Conservation (phyloP, 1,140 invertebrate genomes). For the Catajapyx aquilonaris region DNA sequence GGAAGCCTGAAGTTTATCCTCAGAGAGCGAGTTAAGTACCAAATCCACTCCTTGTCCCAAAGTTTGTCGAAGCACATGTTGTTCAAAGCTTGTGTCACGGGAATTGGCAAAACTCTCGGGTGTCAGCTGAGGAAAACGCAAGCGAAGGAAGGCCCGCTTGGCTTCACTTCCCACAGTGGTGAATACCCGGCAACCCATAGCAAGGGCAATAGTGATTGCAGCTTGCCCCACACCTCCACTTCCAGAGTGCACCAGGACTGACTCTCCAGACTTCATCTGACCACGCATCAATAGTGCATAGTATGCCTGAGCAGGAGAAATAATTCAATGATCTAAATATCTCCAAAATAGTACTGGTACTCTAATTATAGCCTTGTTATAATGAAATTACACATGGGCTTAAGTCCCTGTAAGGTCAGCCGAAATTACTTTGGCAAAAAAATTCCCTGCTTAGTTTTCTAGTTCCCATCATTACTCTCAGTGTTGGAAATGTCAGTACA, state of each 20-base stretch:
- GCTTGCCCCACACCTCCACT: slow-evolving; percentile 46
- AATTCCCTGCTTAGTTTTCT: too few species aligned
- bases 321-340: too few species aligned
- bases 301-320: slow-evolving; percentile 23
- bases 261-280: slow-evolving; percentile 28
- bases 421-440: too few species aligned
- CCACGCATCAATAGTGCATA: slow-evolving; percentile 35
- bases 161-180: slow-evolving; percentile 23
- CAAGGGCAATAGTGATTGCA: slow-evolving; percentile 40
- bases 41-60: slow-evolving; percentile 31
- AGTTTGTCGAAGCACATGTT: slow-evolving; percentile 24
- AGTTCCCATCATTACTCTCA: too few species aligned
- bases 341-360: too few species aligned
- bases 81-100: slow-evolving; percentile 30
- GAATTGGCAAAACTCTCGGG: slow-evolving; percentile 30
- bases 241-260: slow-evolving; percentile 42
- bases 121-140: slow-evolving; percentile 19
- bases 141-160: slow-evolving; percentile 19
- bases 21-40: slow-evolving; percentile 37
- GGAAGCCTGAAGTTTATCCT: slow-evolving; percentile 36
- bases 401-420: too few species aligned
- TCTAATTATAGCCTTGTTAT: too few species aligned
- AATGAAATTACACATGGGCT: too few species aligned
- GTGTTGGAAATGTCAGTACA: too few species aligned
- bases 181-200: slow-evolving; percentile 21